These are phyloP conservation scores for Aphrophora alni DNA, from an alignment of 2,888 invertebrate species.

Conservation along the genomic window DNA sequence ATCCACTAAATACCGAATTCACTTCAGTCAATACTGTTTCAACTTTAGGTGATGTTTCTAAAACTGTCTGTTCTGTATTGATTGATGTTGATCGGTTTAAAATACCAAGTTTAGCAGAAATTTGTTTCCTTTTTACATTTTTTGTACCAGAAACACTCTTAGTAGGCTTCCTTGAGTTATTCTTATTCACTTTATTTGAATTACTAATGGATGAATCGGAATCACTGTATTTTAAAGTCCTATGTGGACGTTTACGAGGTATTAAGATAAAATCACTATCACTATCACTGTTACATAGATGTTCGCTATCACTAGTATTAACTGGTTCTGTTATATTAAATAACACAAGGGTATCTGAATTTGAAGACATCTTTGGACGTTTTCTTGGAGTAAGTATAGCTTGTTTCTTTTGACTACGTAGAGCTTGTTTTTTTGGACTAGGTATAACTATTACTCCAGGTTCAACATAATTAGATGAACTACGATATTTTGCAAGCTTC, in stretches of 20 bases:
- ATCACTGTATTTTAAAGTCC: not conserved
- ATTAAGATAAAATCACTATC: not conserved
- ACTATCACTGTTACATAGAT: not conserved
- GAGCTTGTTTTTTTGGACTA: conserved; percentile 19
- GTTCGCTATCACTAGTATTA: not conserved
- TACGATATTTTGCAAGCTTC: conserved; percentile 37
- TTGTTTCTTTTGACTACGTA: conserved; percentile 19
- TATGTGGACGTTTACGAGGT: not conserved
- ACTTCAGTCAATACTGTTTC: not conserved
- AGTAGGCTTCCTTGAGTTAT: not conserved
- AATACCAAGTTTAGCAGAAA: not conserved
- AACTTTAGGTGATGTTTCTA: not conserved
- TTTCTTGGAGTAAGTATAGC: not conserved
- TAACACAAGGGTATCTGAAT: not conserved
- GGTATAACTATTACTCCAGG: conserved; percentile 27
- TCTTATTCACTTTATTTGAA: not conserved
- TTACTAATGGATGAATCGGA: not conserved
- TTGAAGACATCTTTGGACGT: not conserved
- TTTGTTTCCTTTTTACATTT: not conserved
- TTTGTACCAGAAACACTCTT: not conserved
- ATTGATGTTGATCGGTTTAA: not conserved
- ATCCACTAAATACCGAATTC: not conserved
- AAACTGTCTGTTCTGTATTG: not conserved
- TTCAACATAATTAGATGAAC: conserved; percentile 33
- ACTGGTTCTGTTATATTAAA: not conserved